Evolutionary conservation across 2,113 vertebrate genomes (phyloP), one percentile per base, ranked within the genome.

Genomic region (Coreoperca whiteheadi): DNA sequence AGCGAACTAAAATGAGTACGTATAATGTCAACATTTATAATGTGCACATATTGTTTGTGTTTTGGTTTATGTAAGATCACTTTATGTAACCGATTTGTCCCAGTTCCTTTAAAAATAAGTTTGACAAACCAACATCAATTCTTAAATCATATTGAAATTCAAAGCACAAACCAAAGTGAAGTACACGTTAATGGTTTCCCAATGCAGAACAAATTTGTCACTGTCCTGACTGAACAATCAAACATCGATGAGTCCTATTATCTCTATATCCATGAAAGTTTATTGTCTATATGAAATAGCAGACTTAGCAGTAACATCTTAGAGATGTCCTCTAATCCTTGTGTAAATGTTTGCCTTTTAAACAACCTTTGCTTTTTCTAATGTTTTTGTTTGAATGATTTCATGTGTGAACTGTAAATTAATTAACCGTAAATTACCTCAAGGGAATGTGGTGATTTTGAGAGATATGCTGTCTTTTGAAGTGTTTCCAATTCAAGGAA

Each of bases 11-110:
- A 15, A 28, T 69, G 57, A 67, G 34, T 60, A 41, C n/a, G 14
- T 25, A 48, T 65, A 32, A 68, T 63, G 64, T 81, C 77, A 81
- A 72, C 50, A 85, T 64, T 79, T 64, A 64, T 39, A 60, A 18
- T 71, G 30, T 41, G 21, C 10, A 39, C 43, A 10, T 25, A 54
- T 57, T 67, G 28, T 64, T 69, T 70, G 12, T 43, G 65, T n/a
- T 41, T 41, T 41, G 32, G 4, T 32, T 80, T 25, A 51, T 46
- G 15, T 51, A 34, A 21, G 37, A 50, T 23, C 20, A 32, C 46
- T 77, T 51, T 10, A 67, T 67, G 14, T 16, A 34, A 32, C 2
- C 1, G 0, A 23, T 32, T 18, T 56, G 34, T 63, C 59, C 48
- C 14, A 37, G 34, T 54, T 23, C 20, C 6, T n/a, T 41, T 11